Base-by-base conservation (phyloP, 2,888 invertebrate genomes). In the Fragum fragum region DNA sequence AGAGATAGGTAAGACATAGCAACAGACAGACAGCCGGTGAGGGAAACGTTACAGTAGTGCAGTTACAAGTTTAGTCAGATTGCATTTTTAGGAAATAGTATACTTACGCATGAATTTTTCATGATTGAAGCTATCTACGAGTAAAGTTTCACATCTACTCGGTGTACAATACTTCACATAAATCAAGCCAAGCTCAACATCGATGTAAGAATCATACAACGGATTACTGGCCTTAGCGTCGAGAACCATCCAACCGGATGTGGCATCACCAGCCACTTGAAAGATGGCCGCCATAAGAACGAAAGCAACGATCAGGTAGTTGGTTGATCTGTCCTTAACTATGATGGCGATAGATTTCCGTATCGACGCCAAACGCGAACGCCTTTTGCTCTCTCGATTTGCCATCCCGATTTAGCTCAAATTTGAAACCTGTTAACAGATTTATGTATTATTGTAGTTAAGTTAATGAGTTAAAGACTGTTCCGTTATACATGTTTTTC, bases 171-270 rank as follows among this genome's bases (percentile, higher is more conserved):
- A 18, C 7, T 29, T 29, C 1, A 61, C 61, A 28, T 61, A 61
- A 28, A 61, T 61, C 32, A 61, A 32, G 28, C 61, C 61, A 18
- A 61, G 61, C 32, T 61, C 32, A 14, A 61, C 3, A 18, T 61
- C 61, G 2, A 32, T 32, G 9, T 26, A n/a, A 1, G 0, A 18
- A 14, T 1, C 32, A n/a, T n/a, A 61, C 14, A 11, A n/a, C 32
- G 61, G 61, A 32, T 61, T 61, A 32, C 28, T 61, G 14, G 61
- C 29, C 32, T 61, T 61, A 18, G 29, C 32, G 32, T 61, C 61
- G 29, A 61, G 29, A 16, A 61, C 61, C 32, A 61, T 32, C 61
- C 61, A 61, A 32, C 32, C 61, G 32, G 61, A 32, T 16, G 61
- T 61, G 61, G 32, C 61, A 32, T n/a, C 29, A 32, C 18, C 61